phyloP scores from a whole-genome alignment of 2,888 invertebrate species.

The Blastobasis adustella region DNA sequence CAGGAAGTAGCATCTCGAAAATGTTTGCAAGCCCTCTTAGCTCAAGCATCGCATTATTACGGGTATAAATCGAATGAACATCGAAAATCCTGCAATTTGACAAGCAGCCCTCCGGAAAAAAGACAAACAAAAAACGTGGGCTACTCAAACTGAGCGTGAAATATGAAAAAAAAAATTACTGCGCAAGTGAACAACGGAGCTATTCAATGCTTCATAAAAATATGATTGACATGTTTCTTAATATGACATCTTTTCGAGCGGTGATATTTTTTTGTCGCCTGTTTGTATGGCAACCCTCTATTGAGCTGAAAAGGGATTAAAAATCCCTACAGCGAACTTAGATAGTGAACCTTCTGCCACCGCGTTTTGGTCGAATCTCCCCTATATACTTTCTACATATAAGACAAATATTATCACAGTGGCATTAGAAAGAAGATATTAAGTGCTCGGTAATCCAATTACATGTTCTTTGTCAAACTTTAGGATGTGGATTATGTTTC shows the following conservation, averaged over 20 bases:
- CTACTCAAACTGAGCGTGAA: conserved; percentile 64
- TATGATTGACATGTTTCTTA: conserved; percentile 75
- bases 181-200: conserved; percentile 65
- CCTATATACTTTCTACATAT: conserved; percentile 11
- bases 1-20: conserved; percentile 48
- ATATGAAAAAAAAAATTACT: conserved; percentile 57
- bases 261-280: conserved; percentile 73
- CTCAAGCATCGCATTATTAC: conserved; percentile 23
- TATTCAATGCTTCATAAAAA: conserved; percentile 70
- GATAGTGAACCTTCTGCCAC: too few relatives aligned
- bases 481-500: conserved; percentile 73
- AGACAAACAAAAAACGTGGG: conserved; percentile 38
- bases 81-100: conserved; percentile 35
- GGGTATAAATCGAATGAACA: conserved; percentile 36
- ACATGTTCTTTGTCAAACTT: conserved; percentile 64
- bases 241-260: conserved; percentile 71
- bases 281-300: neutral
- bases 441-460: conserved; percentile 71
- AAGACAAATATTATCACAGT: conserved; percentile 32
- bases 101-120: conserved; percentile 37
- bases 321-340: too few relatives aligned
- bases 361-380: too few relatives aligned
- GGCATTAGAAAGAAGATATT: conserved; percentile 63
- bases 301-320: too few relatives aligned
- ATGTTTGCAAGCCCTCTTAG: conserved; percentile 41